These are phyloP conservation scores for Cryptus viduatorius DNA, from an alignment of 2,888 invertebrate species.

Conservation along the genomic window DNA sequence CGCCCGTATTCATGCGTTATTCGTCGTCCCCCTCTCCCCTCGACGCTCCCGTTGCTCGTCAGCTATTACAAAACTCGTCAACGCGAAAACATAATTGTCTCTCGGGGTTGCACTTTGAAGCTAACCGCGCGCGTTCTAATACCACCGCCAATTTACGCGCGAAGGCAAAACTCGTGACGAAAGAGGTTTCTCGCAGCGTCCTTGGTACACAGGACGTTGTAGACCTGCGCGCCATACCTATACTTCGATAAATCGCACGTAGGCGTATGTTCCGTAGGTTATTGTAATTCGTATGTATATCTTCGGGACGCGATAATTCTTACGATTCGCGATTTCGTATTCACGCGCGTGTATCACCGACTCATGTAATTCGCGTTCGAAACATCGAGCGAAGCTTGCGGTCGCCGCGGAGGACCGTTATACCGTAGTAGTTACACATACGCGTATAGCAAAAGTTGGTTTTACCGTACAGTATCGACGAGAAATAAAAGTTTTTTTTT, in stretches of 20 bases:
- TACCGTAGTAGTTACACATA: conserved; percentile 1
- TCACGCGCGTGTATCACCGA: conserved; percentile 9
- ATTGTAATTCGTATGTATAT: conserved; percentile 3
- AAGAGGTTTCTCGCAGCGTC: conserved; percentile 52
- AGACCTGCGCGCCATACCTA: not conserved
- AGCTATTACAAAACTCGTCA: conserved; percentile 64
- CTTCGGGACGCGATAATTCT: not conserved
- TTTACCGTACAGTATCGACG: conserved; percentile 5
- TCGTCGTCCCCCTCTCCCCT: not conserved
- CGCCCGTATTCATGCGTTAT: conserved; percentile 11
- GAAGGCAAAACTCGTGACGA: conserved; percentile 65
- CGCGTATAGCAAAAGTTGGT: conserved; percentile 8
- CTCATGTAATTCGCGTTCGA: conserved; percentile 50
- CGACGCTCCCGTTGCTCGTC: not conserved
- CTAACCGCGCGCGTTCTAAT: conserved; percentile 26
- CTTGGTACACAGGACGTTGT: conserved; percentile 54
- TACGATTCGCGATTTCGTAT: not conserved
- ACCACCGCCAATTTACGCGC: conserved; percentile 56
- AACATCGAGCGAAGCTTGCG: not conserved
- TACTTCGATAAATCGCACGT: too few relatives aligned
- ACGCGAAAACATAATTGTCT: conserved; percentile 63
- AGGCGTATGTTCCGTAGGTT: not conserved
- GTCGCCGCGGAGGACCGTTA: not conserved
- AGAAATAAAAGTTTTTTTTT: conserved; percentile 33
- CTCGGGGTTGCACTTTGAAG: conserved; percentile 55